Evolutionary conservation across 1,140 invertebrate species (phyloP), one percentile per base, ranked within the genome.

Genomic region (Drosophila punjabiensis): DNA sequence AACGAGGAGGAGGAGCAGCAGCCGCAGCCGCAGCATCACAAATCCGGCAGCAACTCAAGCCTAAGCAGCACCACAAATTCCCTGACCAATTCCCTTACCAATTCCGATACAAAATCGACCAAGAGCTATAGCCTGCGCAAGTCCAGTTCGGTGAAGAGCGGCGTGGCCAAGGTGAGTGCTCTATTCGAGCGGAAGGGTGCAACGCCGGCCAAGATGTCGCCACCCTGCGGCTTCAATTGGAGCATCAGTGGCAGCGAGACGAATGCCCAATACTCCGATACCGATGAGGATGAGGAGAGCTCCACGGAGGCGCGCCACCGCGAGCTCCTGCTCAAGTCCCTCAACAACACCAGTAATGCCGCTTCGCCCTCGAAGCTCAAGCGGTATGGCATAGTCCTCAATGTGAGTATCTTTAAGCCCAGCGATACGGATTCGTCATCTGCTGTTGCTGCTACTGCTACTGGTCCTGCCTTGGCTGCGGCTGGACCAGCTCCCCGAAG

Each of bases 181-280:
- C 48, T 91, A 13, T 91, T 91, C 59, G 86, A 90, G 59, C 74
- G 88, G n/a, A 81, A 74, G 53, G 55, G 55, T 39, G 55, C 55
- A 16, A 71, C 61, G 11, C 64, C 58, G 58, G 30, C 37, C 28
- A 88, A 82, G 45, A 87, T 92, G 92, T 79, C 91, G 47, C 92
- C 92, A 30, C 92, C 91, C 6, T 93, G 92, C 61, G 92, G 92
- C 24, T 93, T 93, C 39, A 92, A 92, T 41, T 93, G 92, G 92
- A 93, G 91, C 69, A 91, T 92, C 14, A 93, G 68, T 30, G 89
- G 92, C 33, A 79, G 71, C 43, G 76, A 89, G 30, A 75, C 80
- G 24, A 58, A 58, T 58, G 81, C 68, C 3, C 81, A 85, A 10
- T 81, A 82, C 5, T 90, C 84, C 10, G 78, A 89, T 4, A 74